A percentile compares a stretch with the other conserved stretches of the same genome.
Conservation (phyloP, 2,888 invertebrate species). For the Holacanthella duospinosa region DNA sequence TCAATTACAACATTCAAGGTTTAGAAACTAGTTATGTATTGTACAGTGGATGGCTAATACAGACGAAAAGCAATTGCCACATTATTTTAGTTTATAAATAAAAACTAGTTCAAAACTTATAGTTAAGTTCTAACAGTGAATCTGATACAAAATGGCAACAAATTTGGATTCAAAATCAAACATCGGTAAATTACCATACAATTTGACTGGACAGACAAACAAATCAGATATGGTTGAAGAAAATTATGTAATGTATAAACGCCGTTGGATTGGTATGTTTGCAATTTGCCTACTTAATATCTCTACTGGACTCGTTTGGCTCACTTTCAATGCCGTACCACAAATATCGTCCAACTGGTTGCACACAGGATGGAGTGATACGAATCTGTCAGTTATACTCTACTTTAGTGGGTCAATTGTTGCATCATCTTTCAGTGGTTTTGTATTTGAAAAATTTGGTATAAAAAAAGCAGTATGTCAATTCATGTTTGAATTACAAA, state of each 20-base stretch:
- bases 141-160: too few relatives aligned
- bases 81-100: too few relatives aligned
- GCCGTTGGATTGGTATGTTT: slow-evolving; percentile 17
- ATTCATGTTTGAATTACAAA: neutral
- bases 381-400: slow-evolving; percentile 16
- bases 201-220: too few relatives aligned
- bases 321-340: slow-evolving; percentile 16
- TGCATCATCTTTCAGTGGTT: slow-evolving; percentile 18
- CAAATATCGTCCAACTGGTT: slow-evolving; percentile 14
- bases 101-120: too few relatives aligned
- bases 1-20: too few relatives aligned
- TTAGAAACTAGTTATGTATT: too few relatives aligned
- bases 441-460: slow-evolving; percentile 24
- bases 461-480: slow-evolving; percentile 19
- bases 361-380: slow-evolving; percentile 7
- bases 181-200: too few relatives aligned
- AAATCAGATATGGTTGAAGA: too few relatives aligned
- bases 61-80: too few relatives aligned
- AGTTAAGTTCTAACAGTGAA: too few relatives aligned
- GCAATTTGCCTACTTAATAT: slow-evolving; percentile 14
- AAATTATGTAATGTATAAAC: slow-evolving; percentile 11
- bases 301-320: slow-evolving; percentile 18
- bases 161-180: too few relatives aligned
- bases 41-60: too few relatives aligned
- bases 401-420: slow-evolving; percentile 21